These are phyloP conservation scores for Himantopus leucocephalus DNA, from an alignment of 2,113 vertebrate genomes.

Conservation along the genomic window DNA sequence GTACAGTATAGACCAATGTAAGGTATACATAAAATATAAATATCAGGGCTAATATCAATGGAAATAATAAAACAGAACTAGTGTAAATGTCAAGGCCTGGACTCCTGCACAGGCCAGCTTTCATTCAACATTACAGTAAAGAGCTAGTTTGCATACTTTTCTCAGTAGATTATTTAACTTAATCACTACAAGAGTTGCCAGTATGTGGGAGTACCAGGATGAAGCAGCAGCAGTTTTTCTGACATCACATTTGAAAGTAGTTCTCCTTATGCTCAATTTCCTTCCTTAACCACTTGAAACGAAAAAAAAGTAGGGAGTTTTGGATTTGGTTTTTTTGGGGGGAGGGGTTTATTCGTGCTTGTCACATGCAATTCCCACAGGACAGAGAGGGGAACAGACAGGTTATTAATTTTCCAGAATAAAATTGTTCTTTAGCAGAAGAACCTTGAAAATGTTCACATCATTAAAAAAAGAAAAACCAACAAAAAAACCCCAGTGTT, in stretches of 20 bases:
- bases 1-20: neutral
- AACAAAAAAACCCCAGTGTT: fast-evolving
- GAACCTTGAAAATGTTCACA: neutral
- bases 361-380: neutral
- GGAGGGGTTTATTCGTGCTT: neutral
- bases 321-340: neutral
- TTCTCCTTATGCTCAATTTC: neutral
- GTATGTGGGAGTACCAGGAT: neutral
- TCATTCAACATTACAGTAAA: neutral
- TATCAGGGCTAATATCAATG: neutral
- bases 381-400: neutral
- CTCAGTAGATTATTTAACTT: neutral
- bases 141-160: neutral
- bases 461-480: neutral
- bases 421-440: neutral
- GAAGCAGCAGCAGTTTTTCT: neutral
- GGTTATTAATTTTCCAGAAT: neutral
- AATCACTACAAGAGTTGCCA: neutral
- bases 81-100: neutral
- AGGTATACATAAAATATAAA: neutral
- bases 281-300: neutral
- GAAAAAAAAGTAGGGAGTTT: neutral
- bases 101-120: neutral
- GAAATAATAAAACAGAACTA: neutral
- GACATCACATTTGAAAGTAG: neutral